phyloP scores from a whole-genome alignment of 2,113 vertebrate genomes.

The Copsychus sechellarum region DNA sequence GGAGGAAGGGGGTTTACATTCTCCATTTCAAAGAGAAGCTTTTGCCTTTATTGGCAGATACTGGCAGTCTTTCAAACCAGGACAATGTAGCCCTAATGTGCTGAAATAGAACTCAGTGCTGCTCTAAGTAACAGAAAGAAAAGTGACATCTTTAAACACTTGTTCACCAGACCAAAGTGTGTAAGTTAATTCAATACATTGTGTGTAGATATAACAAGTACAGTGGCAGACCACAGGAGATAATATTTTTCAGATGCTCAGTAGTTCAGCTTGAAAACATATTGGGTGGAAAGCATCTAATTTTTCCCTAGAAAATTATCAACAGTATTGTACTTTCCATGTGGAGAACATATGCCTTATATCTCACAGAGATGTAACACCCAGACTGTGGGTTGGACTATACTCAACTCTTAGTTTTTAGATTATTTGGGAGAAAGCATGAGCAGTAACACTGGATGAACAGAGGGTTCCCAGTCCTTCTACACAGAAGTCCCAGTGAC shows the following conservation, averaged over 20 bases:
- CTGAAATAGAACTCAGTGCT: background rate
- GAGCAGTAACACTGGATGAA: background rate
- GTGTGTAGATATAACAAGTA: background rate
- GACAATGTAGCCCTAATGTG: background rate
- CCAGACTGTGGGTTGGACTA: background rate
- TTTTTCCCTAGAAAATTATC: background rate
- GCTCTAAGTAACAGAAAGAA: background rate
- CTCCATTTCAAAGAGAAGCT: too few species aligned
- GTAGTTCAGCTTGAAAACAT: background rate
- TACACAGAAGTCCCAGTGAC: background rate
- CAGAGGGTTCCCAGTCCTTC: background rate
- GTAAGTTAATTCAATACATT: background rate
- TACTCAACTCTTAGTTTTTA: background rate
- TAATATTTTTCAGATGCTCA: background rate
- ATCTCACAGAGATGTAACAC: background rate
- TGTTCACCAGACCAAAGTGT: background rate
- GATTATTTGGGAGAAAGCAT: background rate
- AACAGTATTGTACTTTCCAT: background rate
- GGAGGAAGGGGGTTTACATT: too few species aligned
- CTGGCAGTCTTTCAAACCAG: too few species aligned
- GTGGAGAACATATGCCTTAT: background rate
- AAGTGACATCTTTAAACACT: background rate
- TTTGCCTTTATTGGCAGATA: too few species aligned
- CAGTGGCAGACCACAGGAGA: background rate
- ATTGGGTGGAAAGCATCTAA: background rate